Percentiles rank a stretch among this genome's conserved stretches.
phyloP scores from a whole-genome alignment of 2,888 invertebrate genomes.

The Cheilosia vernalis region DNA sequence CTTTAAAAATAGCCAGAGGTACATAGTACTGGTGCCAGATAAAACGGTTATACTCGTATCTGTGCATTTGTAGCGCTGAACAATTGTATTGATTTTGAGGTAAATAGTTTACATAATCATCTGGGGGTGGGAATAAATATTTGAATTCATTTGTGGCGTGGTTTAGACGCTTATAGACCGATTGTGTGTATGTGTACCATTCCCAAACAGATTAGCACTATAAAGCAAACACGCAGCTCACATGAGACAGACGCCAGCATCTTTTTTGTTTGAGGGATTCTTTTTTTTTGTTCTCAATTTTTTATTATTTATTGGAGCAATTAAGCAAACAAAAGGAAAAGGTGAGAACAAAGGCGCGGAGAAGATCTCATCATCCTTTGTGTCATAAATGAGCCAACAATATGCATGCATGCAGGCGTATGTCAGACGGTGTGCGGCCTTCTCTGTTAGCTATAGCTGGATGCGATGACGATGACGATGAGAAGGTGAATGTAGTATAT shows the following conservation, averaged over 20 bases:
- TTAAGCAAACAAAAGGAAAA: constrained; percentile 55
- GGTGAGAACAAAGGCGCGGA: constrained; percentile 68
- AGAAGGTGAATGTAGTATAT: constrained; percentile 56
- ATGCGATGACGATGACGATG: not conserved
- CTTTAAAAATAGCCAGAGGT: constrained; percentile 61
- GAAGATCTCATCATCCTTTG: constrained; percentile 69
- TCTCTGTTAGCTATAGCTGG: not conserved
- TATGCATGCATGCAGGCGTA: constrained; percentile 73
- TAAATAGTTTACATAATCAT: constrained; percentile 50
- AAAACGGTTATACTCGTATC: constrained; percentile 52
- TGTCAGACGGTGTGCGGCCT: constrained; percentile 12
- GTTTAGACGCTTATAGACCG: constrained; percentile 25
- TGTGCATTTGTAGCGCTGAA: constrained; percentile 32
- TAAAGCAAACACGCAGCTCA: constrained; percentile 40
- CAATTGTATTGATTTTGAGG: constrained; percentile 47
- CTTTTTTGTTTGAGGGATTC: constrained; percentile 6
- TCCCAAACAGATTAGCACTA: constrained; percentile 37
- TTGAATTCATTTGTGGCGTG: constrained; percentile 16
- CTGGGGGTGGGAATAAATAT: constrained; percentile 59
- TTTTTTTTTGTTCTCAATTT: constrained; percentile 1
- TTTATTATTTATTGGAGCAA: constrained; percentile 44
- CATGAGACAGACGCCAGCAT: constrained; percentile 47
- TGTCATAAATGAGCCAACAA: constrained; percentile 65
- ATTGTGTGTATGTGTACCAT: not conserved
- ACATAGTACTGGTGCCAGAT: constrained; percentile 45